Evolutionary conservation across 2,888 invertebrate genomes (phyloP).

Genomic region (Sinohyriopsis cumingii): DNA sequence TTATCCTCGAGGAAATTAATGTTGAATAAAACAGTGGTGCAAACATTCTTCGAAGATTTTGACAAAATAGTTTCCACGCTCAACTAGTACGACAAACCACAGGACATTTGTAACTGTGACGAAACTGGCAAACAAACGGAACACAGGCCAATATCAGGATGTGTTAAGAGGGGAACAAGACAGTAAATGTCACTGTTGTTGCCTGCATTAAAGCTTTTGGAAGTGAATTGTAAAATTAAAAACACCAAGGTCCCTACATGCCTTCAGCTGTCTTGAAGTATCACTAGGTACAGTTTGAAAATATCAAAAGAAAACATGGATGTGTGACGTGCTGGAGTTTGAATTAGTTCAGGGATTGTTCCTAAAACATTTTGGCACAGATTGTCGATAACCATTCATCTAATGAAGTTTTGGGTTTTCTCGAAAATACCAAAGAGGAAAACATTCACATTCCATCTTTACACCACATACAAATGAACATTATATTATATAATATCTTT

Average conservation of each 20-base stretch:
- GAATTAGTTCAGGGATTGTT: conserved; percentile 1
- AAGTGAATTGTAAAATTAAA: neutral
- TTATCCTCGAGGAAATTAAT: neutral
- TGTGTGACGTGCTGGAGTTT: conserved; percentile 1
- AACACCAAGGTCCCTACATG: too few relatives aligned
- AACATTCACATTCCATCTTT: neutral
- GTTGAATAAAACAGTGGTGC: too few relatives aligned
- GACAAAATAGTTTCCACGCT: too few relatives aligned
- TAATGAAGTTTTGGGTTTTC: conserved; percentile 1
- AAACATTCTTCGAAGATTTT: too few relatives aligned
- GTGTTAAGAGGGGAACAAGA: neutral
- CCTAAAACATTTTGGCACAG: conserved; percentile 1
- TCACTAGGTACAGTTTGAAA: neutral
- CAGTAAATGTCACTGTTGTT: neutral
- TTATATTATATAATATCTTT: too few relatives aligned
- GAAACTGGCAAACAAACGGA: neutral
- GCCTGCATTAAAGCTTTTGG: neutral
- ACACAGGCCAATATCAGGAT: neutral
- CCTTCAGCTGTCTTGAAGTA: too few relatives aligned
- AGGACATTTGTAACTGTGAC: conserved; percentile 1
- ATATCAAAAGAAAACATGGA: neutral
- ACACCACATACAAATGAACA: conserved; percentile 3
- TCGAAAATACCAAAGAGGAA: neutral
- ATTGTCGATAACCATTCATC: neutral
- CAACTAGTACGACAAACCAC: too few relatives aligned